phyloP scores from a whole-genome alignment of 2,888 invertebrate genomes.

The Tetrapedia diversipes region DNA sequence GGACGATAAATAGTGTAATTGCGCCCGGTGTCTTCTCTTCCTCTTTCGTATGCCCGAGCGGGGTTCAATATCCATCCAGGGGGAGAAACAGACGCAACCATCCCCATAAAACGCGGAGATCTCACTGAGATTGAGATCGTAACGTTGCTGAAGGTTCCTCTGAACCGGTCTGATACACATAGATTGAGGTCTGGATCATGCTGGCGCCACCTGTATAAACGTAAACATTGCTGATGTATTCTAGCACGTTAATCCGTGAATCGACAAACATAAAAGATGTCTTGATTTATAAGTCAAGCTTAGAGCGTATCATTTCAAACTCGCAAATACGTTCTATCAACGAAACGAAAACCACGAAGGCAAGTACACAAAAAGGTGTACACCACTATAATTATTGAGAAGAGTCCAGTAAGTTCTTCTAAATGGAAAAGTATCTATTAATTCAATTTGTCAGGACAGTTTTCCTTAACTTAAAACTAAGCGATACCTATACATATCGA shows the following conservation, averaged over 20 bases:
- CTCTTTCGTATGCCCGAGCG: constrained; percentile 56
- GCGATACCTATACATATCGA: no score
- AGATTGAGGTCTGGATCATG: constrained; percentile 35
- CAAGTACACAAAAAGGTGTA: no score
- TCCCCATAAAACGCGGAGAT: constrained; percentile 74
- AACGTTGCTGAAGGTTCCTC: constrained; percentile 60
- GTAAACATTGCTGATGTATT: constrained; percentile 29
- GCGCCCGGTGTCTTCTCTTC: constrained; percentile 39
- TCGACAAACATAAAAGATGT: neutral
- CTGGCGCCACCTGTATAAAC: constrained; percentile 39
- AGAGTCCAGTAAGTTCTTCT: no score
- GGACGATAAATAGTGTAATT: constrained; percentile 68
- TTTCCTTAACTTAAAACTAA: no score
- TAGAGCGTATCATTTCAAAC: neutral
- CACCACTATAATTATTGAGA: no score
- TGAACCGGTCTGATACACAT: constrained; percentile 34
- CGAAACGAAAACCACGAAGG: no score
- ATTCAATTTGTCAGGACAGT: no score
- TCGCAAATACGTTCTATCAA: no score
- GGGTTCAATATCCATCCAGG: constrained; percentile 69
- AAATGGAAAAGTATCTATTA: no score
- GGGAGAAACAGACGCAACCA: constrained; percentile 50
- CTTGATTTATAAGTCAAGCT: neutral
- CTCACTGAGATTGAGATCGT: constrained; percentile 77
- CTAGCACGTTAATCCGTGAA: constrained; percentile 19